These are phyloP conservation scores for Chrysemys picta DNA, from an alignment of 2,113 vertebrate species.

Conservation along the genomic window DNA sequence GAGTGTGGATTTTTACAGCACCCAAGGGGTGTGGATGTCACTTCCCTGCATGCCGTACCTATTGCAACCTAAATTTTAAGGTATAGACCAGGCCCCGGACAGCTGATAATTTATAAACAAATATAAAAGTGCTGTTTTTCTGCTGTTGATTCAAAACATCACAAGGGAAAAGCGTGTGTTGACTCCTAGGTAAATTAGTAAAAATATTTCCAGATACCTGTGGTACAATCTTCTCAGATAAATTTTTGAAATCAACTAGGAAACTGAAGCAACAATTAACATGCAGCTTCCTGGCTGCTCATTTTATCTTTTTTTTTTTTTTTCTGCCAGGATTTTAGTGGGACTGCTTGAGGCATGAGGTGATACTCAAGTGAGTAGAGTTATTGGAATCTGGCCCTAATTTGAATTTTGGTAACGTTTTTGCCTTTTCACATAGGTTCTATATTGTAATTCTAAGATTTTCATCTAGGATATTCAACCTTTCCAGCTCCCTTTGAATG, in stretches of 20 bases:
- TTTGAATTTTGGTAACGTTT: background rate
- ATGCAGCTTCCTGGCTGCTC: background rate
- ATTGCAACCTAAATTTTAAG: too few species aligned
- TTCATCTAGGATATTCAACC: background rate
- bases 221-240: background rate
- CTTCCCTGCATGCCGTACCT: too few species aligned
- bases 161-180: background rate
- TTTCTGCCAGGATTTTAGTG: background rate
- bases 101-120: background rate
- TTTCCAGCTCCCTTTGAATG: background rate
- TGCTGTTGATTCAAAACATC: background rate
- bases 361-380: background rate
- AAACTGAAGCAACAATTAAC: background rate
- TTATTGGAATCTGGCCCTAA: background rate
- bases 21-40: too few species aligned
- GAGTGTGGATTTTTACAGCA: too few species aligned
- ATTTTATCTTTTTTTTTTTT: fast-evolving
- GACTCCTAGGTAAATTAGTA: background rate
- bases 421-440: background rate
- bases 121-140: background rate
- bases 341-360: background rate
- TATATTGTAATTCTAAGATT: background rate
- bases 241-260: background rate
- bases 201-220: background rate
- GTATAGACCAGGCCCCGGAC: too few species aligned